These are phyloP conservation scores for Nansenia antarctica DNA, from an alignment of 2,113 vertebrate species.

Conservation along the genomic window DNA sequence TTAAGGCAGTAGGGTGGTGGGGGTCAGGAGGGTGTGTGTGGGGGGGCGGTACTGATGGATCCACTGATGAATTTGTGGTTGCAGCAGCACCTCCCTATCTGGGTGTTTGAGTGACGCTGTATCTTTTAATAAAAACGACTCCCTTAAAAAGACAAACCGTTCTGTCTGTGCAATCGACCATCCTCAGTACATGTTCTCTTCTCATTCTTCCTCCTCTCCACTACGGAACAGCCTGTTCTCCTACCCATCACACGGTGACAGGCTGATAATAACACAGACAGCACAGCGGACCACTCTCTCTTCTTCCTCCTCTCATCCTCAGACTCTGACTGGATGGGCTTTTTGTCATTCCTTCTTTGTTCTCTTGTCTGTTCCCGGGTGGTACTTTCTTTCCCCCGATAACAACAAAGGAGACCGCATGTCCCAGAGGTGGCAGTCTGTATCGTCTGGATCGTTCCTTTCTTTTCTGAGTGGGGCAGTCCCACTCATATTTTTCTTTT, in stretches of 20 bases:
- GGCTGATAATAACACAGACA: slow-evolving; percentile 24
- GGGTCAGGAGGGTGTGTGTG: neutral
- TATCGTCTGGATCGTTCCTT: neutral
- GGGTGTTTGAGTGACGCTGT: neutral
- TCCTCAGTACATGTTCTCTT: slow-evolving; percentile 32
- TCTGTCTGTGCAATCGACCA: neutral
- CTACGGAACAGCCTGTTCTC: slow-evolving; percentile 41
- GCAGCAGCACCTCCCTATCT: neutral
- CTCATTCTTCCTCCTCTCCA: neutral
- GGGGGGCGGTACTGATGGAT: neutral
- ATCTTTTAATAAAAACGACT: neutral
- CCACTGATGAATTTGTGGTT: neutral
- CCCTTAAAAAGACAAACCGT: neutral
- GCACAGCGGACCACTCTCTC: too few species aligned
- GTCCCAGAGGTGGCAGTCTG: too few species aligned
- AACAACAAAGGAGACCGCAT: too few species aligned
- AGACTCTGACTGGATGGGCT: slow-evolving; percentile 1
- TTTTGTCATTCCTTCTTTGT: slow-evolving; percentile 35
- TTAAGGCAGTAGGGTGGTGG: neutral
- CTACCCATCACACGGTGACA: slow-evolving; percentile 25
- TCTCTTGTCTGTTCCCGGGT: too few species aligned
- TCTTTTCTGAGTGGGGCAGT: too few species aligned
- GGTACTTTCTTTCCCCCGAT: neutral
- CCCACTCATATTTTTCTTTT: too few species aligned
- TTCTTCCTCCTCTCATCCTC: neutral